These are phyloP conservation scores for Anarhynchus alexandrinus DNA, from an alignment of 2,113 vertebrate genomes.

Conservation along the genomic window DNA sequence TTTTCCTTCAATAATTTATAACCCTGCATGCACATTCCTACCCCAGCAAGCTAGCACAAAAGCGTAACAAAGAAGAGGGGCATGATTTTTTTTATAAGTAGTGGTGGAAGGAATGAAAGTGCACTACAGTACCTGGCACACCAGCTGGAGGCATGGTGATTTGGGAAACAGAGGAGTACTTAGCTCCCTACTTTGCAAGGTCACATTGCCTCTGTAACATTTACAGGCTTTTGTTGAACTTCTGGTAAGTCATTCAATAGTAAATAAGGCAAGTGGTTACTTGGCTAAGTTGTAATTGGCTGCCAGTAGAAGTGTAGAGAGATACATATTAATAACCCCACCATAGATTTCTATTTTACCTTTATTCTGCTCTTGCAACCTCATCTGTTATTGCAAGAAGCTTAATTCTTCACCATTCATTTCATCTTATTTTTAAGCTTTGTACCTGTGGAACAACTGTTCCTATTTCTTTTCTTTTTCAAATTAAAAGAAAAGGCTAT, in stretches of 20 bases:
- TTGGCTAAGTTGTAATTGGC: background rate
- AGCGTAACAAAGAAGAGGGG: background rate
- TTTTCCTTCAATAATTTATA: background rate
- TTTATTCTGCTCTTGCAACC: background rate
- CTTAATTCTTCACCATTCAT: background rate
- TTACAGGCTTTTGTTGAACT: background rate
- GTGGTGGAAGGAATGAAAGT: background rate
- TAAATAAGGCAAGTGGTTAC: background rate
- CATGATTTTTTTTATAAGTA: background rate
- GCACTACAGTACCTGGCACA: background rate
- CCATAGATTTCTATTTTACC: background rate
- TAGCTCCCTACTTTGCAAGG: background rate
- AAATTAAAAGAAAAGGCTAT: background rate
- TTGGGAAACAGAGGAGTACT: background rate
- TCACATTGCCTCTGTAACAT: background rate
- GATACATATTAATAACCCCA: background rate
- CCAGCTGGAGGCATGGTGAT: rapidly evolving
- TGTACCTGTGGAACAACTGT: background rate
- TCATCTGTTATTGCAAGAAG: background rate
- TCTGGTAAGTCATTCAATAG: background rate
- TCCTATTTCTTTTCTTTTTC: background rate
- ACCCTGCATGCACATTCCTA: background rate
- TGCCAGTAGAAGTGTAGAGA: background rate
- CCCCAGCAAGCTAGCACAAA: background rate
- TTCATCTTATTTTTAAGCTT: background rate